Conservation (phyloP, 2,113 vertebrate species). For the Amazona guildingii region DNA sequence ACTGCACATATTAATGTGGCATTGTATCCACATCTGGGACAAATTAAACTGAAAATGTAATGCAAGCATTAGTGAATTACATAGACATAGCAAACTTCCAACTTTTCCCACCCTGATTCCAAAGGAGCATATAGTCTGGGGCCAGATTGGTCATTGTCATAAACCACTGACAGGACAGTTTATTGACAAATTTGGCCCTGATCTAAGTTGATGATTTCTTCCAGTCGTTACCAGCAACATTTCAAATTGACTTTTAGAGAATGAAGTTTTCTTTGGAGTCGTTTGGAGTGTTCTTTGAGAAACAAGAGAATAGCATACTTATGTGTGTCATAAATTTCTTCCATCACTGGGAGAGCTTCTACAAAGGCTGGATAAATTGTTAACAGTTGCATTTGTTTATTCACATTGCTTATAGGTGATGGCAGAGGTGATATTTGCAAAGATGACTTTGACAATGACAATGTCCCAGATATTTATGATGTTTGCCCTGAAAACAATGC, state of each 20-base stretch:
- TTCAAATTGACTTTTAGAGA: background rate
- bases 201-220: background rate
- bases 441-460: slow-evolving; percentile 98
- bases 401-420: slow-evolving; percentile 78
- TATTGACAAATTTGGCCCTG: background rate
- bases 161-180: background rate
- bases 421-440: slow-evolving; percentile 94
- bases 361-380: background rate
- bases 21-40: background rate
- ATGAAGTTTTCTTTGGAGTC: background rate
- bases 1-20: background rate
- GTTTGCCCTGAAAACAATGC: slow-evolving; percentile 94
- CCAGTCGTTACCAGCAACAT: background rate
- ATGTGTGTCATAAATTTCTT: background rate
- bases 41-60: slow-evolving; percentile 8
- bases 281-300: background rate
- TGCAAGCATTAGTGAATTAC: background rate
- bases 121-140: background rate
- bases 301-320: background rate
- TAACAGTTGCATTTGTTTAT: background rate
- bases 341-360: background rate
- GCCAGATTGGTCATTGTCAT: background rate
- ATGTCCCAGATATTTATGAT: slow-evolving; percentile 89
- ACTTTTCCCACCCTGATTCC: background rate
- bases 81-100: background rate